Conservation (phyloP, 1,140 invertebrate species). For the Drosophila guanche region DNA sequence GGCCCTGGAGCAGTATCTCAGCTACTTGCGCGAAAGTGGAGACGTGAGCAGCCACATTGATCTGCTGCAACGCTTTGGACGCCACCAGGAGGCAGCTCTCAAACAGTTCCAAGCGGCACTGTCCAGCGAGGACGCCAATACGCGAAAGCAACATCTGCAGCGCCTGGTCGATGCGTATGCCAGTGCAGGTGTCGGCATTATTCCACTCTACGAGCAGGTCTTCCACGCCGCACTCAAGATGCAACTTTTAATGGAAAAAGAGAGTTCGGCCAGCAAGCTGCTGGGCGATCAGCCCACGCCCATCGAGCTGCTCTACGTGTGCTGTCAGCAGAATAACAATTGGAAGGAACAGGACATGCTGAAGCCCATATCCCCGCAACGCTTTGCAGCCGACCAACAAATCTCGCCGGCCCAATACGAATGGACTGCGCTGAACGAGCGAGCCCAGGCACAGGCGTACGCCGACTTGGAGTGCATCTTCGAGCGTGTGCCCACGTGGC, state of each 20-base stretch:
- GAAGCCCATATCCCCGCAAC: conserved; percentile 60
- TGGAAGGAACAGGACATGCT: conserved; percentile 78
- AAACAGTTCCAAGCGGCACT: conserved; percentile 85
- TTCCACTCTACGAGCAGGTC: conserved; percentile 68
- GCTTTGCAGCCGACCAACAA: conserved; percentile 68
- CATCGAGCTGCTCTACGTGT: conserved; percentile 75
- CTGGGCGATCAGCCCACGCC: conserved; percentile 51
- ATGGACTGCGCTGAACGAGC: conserved; percentile 80
- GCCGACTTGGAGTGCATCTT: conserved; percentile 78
- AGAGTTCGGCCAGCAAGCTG: conserved; percentile 17
- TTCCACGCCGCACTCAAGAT: conserved; percentile 65
- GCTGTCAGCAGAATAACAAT: conserved; percentile 70
- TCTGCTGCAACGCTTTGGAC: conserved; percentile 85
- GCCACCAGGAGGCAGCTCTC: conserved; percentile 85
- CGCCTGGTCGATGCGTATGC: conserved; percentile 63
- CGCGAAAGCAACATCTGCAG: conserved; percentile 62
- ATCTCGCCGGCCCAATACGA: conserved; percentile 78
- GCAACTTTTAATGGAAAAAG: conserved; percentile 65
- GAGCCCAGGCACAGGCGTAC: conserved; percentile 75
- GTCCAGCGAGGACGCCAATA: conserved; percentile 28
- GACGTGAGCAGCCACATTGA: conserved; percentile 84
- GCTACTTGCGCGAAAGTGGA: conserved; percentile 85
- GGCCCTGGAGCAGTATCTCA: conserved; percentile 85
- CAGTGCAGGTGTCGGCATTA: conserved; percentile 60
- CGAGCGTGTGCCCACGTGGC: conserved; percentile 75